phyloP scores from a whole-genome alignment of 2,888 invertebrate species.

The Penaeus monodon region DNA sequence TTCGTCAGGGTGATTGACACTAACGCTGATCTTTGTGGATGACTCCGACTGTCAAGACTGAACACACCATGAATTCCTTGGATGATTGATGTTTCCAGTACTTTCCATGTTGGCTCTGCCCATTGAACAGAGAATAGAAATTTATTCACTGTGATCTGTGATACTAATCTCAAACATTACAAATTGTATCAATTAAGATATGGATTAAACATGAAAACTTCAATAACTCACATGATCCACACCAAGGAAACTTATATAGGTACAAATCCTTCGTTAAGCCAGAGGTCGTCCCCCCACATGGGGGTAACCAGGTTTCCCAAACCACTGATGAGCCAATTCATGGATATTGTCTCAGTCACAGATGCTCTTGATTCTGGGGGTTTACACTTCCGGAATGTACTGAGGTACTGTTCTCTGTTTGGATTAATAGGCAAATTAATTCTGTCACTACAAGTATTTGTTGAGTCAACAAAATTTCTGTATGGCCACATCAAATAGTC shows the following conservation, averaged over 20 bases:
- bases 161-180: no score
- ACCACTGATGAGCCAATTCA: constrained; percentile 98
- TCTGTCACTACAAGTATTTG: no score
- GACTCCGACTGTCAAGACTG: no score
- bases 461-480: no score
- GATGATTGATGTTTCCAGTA: constrained; percentile 83
- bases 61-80: constrained; percentile 66
- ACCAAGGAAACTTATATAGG: no score
- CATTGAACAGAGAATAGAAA: constrained; percentile 67
- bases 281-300: constrained; percentile 69
- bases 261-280: no score
- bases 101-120: constrained; percentile 79
- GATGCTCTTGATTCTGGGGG: constrained; percentile 67
- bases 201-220: no score
- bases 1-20: constrained; percentile 82
- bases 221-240: no score
- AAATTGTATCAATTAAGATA: background rate
- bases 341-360: constrained; percentile 75
- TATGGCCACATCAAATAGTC: no score
- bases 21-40: no score
- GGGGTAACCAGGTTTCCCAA: constrained; percentile 97
- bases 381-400: constrained; percentile 67
- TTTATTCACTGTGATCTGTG: no score
- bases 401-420: constrained; percentile 63
- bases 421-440: background rate